A percentile compares a stretch with the other conserved stretches of the same genome.
Conservation (phyloP, 2,113 vertebrate species). For the Osmerus eperlanus region DNA sequence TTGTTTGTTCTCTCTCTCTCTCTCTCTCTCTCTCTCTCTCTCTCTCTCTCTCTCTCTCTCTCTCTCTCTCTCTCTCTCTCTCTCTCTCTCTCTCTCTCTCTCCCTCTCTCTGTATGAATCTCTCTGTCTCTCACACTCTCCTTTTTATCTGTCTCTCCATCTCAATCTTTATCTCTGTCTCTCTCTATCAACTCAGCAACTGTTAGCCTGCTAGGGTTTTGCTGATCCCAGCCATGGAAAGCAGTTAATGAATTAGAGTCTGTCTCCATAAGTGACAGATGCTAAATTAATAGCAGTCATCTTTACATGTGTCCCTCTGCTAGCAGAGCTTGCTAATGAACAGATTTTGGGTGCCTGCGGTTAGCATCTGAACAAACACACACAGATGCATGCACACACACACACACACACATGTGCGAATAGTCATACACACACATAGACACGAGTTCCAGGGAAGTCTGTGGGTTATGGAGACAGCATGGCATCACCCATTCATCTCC, state of each 20-base stretch:
- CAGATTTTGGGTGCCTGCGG: constrained; percentile 60
- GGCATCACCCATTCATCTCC: constrained; percentile 12
- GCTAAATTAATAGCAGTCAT: constrained; percentile 70
- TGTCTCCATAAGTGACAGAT: constrained; percentile 31
- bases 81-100: neutral
- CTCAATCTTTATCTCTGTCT: no score
- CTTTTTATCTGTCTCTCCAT: neutral
- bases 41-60: constrained; percentile 5
- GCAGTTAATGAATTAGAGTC: neutral
- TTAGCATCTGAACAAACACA: constrained; percentile 44
- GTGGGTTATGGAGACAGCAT: constrained; percentile 12
- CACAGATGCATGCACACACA: constrained; percentile 6
- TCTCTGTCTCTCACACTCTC: neutral
- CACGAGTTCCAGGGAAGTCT: constrained; percentile 14
- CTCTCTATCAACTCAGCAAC: no score
- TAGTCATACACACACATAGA: neutral
- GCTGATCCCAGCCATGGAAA: neutral
- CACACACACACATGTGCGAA: neutral
- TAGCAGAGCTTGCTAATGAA: constrained; percentile 70
- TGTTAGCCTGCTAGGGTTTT: neutral
- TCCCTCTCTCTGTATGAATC: neutral
- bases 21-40: constrained; percentile 1
- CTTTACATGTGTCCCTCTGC: constrained; percentile 62
- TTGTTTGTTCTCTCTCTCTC: constrained; percentile 10
- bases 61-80: constrained; percentile 14